Conservation (phyloP, 2,113 vertebrate species). For the Channa argus region DNA sequence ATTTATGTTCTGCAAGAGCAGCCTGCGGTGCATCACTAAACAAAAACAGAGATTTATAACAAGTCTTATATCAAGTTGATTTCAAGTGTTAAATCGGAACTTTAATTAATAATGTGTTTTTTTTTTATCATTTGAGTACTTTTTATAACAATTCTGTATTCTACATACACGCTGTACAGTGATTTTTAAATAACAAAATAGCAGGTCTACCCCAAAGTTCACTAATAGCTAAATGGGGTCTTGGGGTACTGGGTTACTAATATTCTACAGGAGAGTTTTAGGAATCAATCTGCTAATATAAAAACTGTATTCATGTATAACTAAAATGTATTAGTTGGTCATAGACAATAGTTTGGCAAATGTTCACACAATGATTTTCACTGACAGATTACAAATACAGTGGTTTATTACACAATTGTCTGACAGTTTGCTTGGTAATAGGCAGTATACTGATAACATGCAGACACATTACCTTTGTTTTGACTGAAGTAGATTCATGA, state of each 20-base stretch:
- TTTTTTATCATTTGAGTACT: not conserved
- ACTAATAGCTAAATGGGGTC: no score
- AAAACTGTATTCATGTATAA: no score
- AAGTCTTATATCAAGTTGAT: not conserved
- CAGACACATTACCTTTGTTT: not conserved
- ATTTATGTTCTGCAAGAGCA: not conserved
- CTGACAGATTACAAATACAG: not conserved
- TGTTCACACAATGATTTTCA: not conserved
- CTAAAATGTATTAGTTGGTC: not conserved
- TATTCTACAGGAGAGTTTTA: no score
- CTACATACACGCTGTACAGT: no score
- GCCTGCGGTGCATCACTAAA: not conserved
- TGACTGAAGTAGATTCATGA: not conserved
- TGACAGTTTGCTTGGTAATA: no score
- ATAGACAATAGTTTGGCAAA: not conserved
- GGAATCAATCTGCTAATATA: not conserved
- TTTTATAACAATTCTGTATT: no score
- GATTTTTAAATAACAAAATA: not conserved
- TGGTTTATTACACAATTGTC: no score
- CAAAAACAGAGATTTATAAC: slow-evolving; percentile 3
- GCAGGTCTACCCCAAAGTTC: no score
- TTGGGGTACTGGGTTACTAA: no score
- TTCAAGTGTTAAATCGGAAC: not conserved
- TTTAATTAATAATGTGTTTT: not conserved
- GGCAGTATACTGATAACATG: no score